Percentiles rank a stretch among this genome's conserved stretches.
These are phyloP conservation scores for Petrocephalus zakoni DNA, from an alignment of 2,113 vertebrate genomes.

Conservation along the genomic window DNA sequence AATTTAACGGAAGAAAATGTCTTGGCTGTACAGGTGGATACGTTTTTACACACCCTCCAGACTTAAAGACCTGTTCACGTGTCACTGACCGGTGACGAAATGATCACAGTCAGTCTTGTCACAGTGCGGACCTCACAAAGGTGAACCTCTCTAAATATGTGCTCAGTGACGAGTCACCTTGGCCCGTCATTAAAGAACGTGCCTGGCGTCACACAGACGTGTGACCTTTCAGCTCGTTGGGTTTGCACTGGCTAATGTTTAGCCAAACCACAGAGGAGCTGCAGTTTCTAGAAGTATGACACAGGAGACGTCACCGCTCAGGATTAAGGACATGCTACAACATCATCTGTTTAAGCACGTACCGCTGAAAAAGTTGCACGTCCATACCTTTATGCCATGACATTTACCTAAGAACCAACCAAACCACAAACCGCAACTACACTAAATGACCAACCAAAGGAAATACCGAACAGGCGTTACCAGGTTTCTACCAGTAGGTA, in stretches of 20 bases:
- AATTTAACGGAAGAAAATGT: neutral
- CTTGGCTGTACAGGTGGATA: neutral
- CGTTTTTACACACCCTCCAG: neutral
- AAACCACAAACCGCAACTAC: neutral
- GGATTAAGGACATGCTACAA: neutral
- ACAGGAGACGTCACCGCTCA: neutral
- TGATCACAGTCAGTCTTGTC: neutral
- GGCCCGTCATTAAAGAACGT: neutral
- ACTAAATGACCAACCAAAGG: neutral
- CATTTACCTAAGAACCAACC: neutral
- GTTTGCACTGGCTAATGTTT: conserved; percentile 16
- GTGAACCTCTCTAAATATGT: neutral
- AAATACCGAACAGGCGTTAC: neutral
- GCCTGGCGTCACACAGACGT: neutral
- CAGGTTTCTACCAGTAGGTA: neutral
- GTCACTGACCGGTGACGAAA: neutral
- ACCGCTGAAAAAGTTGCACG: neutral
- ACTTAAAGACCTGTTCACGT: neutral
- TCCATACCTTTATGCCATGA: neutral
- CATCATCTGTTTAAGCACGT: neutral
- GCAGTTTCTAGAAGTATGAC: neutral
- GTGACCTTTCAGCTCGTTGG: neutral
- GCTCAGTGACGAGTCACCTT: neutral
- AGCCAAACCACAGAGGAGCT: neutral
- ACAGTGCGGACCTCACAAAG: neutral